These are phyloP conservation scores for Marmota monax DNA, from an alignment of 2,113 vertebrate genomes.

Conservation along the genomic window DNA sequence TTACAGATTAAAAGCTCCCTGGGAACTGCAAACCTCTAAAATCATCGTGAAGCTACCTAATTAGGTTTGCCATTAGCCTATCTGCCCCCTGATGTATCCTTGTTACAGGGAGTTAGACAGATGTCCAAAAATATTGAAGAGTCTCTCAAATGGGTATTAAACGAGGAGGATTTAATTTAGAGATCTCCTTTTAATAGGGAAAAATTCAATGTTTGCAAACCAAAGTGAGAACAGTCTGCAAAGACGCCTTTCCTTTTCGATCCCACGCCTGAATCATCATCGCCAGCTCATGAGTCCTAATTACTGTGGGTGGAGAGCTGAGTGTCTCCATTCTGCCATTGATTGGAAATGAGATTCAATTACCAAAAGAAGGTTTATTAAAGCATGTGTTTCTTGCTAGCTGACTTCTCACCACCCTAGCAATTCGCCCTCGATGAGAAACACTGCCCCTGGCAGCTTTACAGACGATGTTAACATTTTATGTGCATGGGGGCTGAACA, in stretches of 20 bases:
- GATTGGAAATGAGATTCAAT: conserved; percentile 48
- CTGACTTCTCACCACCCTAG: neutral
- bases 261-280: neutral
- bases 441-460: neutral
- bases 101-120: neutral
- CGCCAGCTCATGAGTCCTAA: neutral
- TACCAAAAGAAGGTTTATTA: conserved; percentile 42
- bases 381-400: neutral
- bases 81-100: neutral
- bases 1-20: neutral
- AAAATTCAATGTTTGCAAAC: conserved; percentile 53
- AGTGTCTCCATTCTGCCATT: neutral
- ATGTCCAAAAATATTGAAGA: neutral
- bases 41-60: neutral
- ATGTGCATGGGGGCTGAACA: neutral
- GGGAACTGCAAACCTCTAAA: neutral
- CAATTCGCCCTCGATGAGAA: neutral
- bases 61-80: neutral
- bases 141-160: neutral
- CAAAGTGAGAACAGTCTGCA: neutral
- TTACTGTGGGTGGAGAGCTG: neutral
- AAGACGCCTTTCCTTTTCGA: neutral
- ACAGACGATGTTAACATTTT: neutral
- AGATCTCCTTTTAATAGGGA: neutral
- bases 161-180: neutral